phyloP scores from a whole-genome alignment of 2,113 vertebrate genomes.

The Poicephalus gulielmi region DNA sequence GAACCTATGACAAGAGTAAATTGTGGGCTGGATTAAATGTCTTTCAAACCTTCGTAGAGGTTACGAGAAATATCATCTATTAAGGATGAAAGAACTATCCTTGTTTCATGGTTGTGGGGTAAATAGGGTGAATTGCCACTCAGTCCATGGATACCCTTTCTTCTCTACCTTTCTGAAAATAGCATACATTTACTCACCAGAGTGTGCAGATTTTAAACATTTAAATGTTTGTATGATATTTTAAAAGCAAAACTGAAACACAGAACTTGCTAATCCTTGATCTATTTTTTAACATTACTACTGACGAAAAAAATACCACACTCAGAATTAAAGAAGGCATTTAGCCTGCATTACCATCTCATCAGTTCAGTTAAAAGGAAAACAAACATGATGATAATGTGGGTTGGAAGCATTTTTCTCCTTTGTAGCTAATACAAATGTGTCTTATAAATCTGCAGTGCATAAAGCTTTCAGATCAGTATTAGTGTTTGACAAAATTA shows the following conservation, averaged over 20 bases:
- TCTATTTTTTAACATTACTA: not conserved
- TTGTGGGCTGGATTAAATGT: not conserved
- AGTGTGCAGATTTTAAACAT: not conserved
- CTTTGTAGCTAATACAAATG: not conserved
- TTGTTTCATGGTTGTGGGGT: not conserved
- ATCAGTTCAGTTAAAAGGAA: not conserved
- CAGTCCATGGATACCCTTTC: accelerated
- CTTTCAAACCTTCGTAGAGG: not conserved
- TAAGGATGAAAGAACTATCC: not conserved
- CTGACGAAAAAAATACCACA: not conserved
- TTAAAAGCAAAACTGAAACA: not conserved
- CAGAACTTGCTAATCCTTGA: not conserved
- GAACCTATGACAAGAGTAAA: not conserved
- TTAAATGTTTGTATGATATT: not conserved
- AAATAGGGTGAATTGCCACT: not conserved
- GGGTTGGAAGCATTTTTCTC: not conserved
- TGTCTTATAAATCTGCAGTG: not conserved
- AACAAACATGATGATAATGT: slow-evolving; percentile 2
- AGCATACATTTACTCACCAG: accelerated
- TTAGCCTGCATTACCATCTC: not conserved
- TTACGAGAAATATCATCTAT: not conserved
- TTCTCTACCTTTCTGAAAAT: not conserved
- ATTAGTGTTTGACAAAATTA: not conserved
- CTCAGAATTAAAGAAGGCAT: not conserved
- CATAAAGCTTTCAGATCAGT: not conserved